Base-by-base conservation (phyloP, 2,113 vertebrate species). In the Clarias gariepinus region DNA sequence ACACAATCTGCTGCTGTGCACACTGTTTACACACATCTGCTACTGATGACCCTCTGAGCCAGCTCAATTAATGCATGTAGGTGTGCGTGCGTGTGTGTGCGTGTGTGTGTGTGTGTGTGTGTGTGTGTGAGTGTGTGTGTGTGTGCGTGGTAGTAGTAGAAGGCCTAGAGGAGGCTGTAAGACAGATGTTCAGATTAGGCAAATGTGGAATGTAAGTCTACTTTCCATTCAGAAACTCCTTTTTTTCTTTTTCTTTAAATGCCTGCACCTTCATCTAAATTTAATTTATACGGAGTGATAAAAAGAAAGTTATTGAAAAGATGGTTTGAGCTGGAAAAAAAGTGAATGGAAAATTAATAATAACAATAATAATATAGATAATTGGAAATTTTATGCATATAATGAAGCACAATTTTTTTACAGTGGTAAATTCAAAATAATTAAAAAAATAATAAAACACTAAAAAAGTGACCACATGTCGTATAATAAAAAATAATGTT, bases 41-140 rank as follows among this genome's bases (percentile, higher is more conserved):
- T 1, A 82, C 92, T 64, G 64, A 69, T 85, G 41, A 60, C 79
- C 84, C 92, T 83, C 9, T 33, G 33, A 81, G 57, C 33, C 11
- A 52, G 28, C 53, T 16, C 58, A n/a, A 30, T 81, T 61, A 61
- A 64, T 69, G 30, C 28, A 47, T 55, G 47, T 83, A n/a, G 69
- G 69, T 73, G 69, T 73, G 30, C 19, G 18, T 73, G 28, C 18
- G 66, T 69, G 66, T 69, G 66, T 18, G 66, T 69, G 66, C 6
- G 28, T 69, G 18, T 30, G 33, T 71, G 68, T 21, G 18, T 69
- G 6, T 36, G 66, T 69, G 7, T 33, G 16, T 36, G 19, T 74
- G 21, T 11, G 9, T 47, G 9, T 58, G 68, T 73, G 68, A 41
- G 30, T 36, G 33, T 71, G 28, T 33, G 66, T 69, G 66, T 33